Evolutionary conservation across 2,113 vertebrate species (phyloP), one percentile per base, ranked within the genome.

Genomic region (Indicator maculatus): DNA sequence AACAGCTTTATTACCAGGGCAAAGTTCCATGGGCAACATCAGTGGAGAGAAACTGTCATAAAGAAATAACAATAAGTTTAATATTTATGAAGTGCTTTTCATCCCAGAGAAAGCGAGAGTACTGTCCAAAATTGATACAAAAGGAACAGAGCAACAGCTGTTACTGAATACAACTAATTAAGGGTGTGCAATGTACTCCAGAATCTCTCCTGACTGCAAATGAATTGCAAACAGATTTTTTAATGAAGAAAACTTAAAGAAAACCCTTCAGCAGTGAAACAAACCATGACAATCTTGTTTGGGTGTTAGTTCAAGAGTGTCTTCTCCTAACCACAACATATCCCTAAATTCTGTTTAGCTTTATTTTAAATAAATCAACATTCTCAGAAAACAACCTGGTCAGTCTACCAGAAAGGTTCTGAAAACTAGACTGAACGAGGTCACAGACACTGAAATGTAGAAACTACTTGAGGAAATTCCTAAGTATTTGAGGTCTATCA

Each of bases 1-100:
- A 95, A 67, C 64, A 89, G n/a, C 19, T 93, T 97, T 97, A 93
- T 72, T 93, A 78, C 47, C 26, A 89, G 67, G 76, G 79, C 75
- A 91, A 77, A 86, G 39, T 95, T 96, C 88, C 79, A 93, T 50
- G 79, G 60, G 72, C 69, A 88, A 93, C 76, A 95, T 85, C 82
- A 88, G 87, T 89, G 93, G 36, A 36, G 7, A 36, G 36, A 36
- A 92, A 86, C 58, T 94, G 79, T 94, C 38, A 74, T 58, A 58
- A 93, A 91, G 87, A 74, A 93, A 95, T 83, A 88, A 86, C 72
- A 93, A 39, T 67, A 93, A 91, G 11, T 31, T 93, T 83, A 88
- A 88, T 47, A 74, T 86, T 90, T 93, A 71, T 67, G 89, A 90
- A 64, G 50, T 31, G 27, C 50, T 70, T 83, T 94, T 72, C 44